Base-by-base conservation (phyloP, 2,113 vertebrate genomes). In the Zosterops pallidus region DNA sequence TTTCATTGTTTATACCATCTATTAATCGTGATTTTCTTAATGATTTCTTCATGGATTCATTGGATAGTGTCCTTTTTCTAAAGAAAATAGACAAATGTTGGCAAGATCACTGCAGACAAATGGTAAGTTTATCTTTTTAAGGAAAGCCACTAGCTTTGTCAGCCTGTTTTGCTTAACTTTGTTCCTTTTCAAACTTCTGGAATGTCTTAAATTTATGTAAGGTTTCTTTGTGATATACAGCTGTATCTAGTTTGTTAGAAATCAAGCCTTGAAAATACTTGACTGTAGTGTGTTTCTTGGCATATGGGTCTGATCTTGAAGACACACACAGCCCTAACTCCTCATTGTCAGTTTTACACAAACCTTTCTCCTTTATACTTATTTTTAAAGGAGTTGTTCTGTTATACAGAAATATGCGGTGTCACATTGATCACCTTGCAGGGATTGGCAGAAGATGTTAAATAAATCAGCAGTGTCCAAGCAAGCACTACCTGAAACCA, bases 51-150 rank as follows among this genome's bases (percentile, higher is more conserved):
- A 99, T 90, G 98, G 99, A 99, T 98, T 98, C 99, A 44, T 98
- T 99, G 98, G 99, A 99, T 98, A 99, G 99, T 89, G 99, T 99
- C 95, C 98, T 99, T 89, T 99, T 99, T 97, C 98, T 99, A 82
- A 99, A 99, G 98, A 99, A 99, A 98, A 99, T 99, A 91, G 99
- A 99, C 97, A 99, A 98, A 97, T 99, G 99, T 97, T 99, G 99
- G 99, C 99, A 99, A 96, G 99, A 99, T 97, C 99, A 99, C 89
- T 99, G 99, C 98, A 99, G 99, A 98, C 99, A 99, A 98, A 99
- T 99, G 99, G 99, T 99, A 98, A 95, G 98, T 42, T 83, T 39
- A 39, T 39, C 9, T 39, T 39, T 39, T 39, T 39, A 39, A 39
- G 37, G 37, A 39, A 39, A 39, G 37, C 37, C 37, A 39, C 37